Evolutionary conservation across 2,888 invertebrate genomes (phyloP).

Genomic region (Cryptophagus acutangulus): DNA sequence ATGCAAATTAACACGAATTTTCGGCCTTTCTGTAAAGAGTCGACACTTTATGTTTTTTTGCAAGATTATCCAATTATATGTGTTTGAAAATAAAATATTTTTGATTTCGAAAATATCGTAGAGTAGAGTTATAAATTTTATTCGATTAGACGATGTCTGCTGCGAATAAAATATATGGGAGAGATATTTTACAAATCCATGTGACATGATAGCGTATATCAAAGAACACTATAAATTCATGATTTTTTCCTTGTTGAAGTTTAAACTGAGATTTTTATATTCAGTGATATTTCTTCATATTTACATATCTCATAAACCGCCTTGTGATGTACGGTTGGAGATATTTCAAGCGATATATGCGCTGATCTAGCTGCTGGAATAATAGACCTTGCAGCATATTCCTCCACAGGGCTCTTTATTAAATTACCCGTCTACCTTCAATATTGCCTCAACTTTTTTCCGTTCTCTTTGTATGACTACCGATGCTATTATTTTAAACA

Average conservation of each 20-base stretch:
- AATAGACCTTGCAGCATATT: too few relatives aligned
- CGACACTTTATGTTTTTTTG: too few relatives aligned
- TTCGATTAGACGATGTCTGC: conserved; percentile 3
- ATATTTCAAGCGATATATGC: conserved; percentile 39
- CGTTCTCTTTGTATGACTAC: too few relatives aligned
- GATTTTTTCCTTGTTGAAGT: conserved; percentile 36
- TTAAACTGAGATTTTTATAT: conserved; percentile 44
- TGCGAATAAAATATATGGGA: conserved; percentile 3
- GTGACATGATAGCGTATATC: conserved; percentile 35
- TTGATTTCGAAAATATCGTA: too few relatives aligned
- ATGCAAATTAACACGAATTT: conserved; percentile 41
- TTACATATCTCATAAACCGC: conserved; percentile 45
- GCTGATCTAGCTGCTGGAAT: conserved; percentile 25
- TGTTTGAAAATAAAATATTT: not conserved
- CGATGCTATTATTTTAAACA: too few relatives aligned
- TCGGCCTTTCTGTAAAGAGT: too few relatives aligned
- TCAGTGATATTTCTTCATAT: conserved; percentile 43
- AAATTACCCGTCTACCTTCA: too few relatives aligned
- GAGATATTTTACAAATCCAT: conserved; percentile 32
- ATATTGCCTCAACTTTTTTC: too few relatives aligned
- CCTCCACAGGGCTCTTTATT: too few relatives aligned
- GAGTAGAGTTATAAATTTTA: conserved; percentile 5
- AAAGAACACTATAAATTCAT: conserved; percentile 39
- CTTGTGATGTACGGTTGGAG: conserved; percentile 37
- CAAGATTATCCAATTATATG: not conserved